phyloP scores from a whole-genome alignment of 2,888 invertebrate species.

The Campoletis raptor region DNA sequence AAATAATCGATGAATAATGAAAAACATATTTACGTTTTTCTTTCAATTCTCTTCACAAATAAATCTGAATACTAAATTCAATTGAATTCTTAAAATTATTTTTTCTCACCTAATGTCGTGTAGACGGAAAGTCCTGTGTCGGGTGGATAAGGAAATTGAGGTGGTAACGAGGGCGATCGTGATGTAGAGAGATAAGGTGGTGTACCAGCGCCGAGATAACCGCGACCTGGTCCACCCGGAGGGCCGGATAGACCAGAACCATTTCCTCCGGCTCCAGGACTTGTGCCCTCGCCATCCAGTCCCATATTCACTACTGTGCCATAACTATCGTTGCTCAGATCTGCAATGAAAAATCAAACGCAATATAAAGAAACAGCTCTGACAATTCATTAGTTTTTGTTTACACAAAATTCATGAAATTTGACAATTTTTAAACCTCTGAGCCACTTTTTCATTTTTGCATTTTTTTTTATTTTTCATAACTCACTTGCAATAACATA shows the following conservation, averaged over 20 bases:
- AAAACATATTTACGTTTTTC: not conserved
- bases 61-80: not conserved
- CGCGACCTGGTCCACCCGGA: slow-evolving; percentile 85
- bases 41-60: not conserved
- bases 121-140: slow-evolving; percentile 94
- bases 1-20: not conserved
- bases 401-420: not conserved
- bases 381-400: not conserved
- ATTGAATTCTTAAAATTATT: not conserved
- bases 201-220: slow-evolving; percentile 89
- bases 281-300: slow-evolving; percentile 92
- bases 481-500: too few relatives aligned
- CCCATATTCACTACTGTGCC: slow-evolving; percentile 94
- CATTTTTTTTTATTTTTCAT: not conserved
- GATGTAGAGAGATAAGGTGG: slow-evolving; percentile 92
- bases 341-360: slow-evolving; percentile 85
- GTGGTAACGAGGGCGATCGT: slow-evolving; percentile 91
- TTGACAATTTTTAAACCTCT: not conserved
- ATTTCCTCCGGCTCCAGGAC: slow-evolving; percentile 86
- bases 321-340: slow-evolving; percentile 95
- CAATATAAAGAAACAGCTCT: not conserved
- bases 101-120: slow-evolving; percentile 90
- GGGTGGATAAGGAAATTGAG: slow-evolving; percentile 90
- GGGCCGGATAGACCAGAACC: slow-evolving; percentile 78
- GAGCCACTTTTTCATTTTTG: too few relatives aligned